A percentile compares a stretch with the other conserved stretches of the same genome.
phyloP scores from a whole-genome alignment of 2,888 invertebrate genomes.

The Tetranychus piercei region DNA sequence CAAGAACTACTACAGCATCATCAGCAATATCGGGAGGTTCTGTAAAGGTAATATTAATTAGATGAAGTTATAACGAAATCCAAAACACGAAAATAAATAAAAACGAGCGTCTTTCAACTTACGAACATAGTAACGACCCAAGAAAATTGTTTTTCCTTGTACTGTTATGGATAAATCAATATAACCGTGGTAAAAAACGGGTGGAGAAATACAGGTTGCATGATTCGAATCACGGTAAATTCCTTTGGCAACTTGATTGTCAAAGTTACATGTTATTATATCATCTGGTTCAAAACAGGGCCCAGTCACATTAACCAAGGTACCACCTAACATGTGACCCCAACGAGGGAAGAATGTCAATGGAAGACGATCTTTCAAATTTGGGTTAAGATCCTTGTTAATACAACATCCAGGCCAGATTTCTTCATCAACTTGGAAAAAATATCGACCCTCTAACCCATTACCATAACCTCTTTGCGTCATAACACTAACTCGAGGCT shows the following conservation, averaged over 20 bases:
- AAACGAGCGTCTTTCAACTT: conserved; percentile 28
- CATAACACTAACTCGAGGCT: conserved; percentile 60
- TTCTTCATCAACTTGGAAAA: conserved; percentile 84
- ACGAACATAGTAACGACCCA: conserved; percentile 78
- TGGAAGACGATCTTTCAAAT: conserved; percentile 38
- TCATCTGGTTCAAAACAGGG: conserved; percentile 64
- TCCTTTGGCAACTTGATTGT: conserved; percentile 28
- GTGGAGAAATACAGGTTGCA: conserved; percentile 73
- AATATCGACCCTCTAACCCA: conserved; percentile 68
- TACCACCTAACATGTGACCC: conserved; percentile 92
- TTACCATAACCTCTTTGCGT: conserved; percentile 70
- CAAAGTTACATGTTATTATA: conserved; percentile 44
- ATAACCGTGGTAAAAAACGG: conserved; percentile 67
- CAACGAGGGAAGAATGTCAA: conserved; percentile 80
- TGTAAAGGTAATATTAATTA: conserved; percentile 31
- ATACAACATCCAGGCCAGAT: conserved; percentile 73
- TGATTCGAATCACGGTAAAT: conserved; percentile 44
- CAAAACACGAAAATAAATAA: neutral
- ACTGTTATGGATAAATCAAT: conserved; percentile 67
- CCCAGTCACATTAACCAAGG: conserved; percentile 85
- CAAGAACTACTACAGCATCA: conserved; percentile 60
- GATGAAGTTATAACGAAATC: neutral
- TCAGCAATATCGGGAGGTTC: conserved; percentile 74
- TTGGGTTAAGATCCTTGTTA: conserved; percentile 30
- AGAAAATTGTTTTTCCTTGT: conserved; percentile 63